These are phyloP conservation scores for Agrypnia vestita DNA, from an alignment of 1,140 invertebrate genomes.

Conservation along the genomic window DNA sequence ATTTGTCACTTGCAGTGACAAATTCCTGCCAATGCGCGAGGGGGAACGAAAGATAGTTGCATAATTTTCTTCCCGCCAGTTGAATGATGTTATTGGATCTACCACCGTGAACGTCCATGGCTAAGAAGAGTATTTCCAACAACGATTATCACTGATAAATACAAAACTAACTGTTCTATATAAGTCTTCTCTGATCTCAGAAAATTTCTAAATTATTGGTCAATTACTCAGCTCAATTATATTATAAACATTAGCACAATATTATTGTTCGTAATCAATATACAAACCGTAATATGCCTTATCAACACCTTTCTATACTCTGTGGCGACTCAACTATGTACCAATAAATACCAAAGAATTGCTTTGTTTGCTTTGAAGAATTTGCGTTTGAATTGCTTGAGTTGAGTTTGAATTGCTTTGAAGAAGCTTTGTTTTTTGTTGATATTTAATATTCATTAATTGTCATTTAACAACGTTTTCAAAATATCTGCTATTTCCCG, in stretches of 20 bases:
- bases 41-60: constrained; percentile 76
- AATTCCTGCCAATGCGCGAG: constrained; percentile 72
- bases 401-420: no score
- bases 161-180: not conserved
- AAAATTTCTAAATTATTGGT: not conserved
- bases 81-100: constrained; percentile 77
- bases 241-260: no score
- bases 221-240: no score
- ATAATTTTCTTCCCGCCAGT: constrained; percentile 76
- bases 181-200: not conserved
- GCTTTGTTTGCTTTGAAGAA: no score
- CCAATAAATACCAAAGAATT: no score
- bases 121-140: constrained; percentile 59
- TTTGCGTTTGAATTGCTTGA: no score
- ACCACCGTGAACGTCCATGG: constrained; percentile 70
- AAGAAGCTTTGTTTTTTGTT: no score
- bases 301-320: not conserved
- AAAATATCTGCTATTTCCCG: no score
- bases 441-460: no score
- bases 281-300: no score
- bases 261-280: no score
- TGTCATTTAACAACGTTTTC: no score
- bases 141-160: not conserved
- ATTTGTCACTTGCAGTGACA: constrained; percentile 74
- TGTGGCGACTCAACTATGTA: not conserved